phyloP scores from a whole-genome alignment of 2,797 vertebrate species.

The Neostethus bicornis region DNA sequence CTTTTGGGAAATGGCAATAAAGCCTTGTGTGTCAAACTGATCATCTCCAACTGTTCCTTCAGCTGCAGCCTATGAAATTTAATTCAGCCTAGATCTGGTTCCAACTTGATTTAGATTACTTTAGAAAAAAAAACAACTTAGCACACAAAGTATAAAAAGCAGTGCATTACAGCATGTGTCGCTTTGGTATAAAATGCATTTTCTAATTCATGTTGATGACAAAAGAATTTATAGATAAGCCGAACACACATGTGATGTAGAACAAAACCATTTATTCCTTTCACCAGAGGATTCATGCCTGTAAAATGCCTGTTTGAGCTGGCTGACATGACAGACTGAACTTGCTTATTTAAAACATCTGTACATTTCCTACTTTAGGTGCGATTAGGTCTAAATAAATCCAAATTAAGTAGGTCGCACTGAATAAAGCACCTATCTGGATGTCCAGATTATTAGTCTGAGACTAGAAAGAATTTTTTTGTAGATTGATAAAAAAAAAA shows the following conservation, averaged over 20 bases:
- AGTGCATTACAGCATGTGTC: background rate
- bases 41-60: too few relatives aligned
- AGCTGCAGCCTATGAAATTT: too few relatives aligned
- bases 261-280: slow-evolving; percentile 67
- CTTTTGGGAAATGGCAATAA: too few relatives aligned
- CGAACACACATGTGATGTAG: slow-evolving; percentile 38
- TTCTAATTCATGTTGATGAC: slow-evolving; percentile 20
- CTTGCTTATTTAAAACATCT: slow-evolving; percentile 29
- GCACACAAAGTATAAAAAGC: slow-evolving; percentile 1
- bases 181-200: slow-evolving; percentile 14
- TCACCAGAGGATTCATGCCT: slow-evolving; percentile 31
- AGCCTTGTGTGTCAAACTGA: too few relatives aligned
- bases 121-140: background rate
- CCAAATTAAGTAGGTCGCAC: slow-evolving; percentile 6
- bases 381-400: slow-evolving; percentile 1
- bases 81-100: slow-evolving; percentile 9
- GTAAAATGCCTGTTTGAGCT: slow-evolving; percentile 28
- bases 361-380: slow-evolving; percentile 13
- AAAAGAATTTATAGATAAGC: slow-evolving; percentile 31
- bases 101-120: slow-evolving; percentile 5
- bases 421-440: slow-evolving; percentile 1
- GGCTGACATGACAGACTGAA: slow-evolving; percentile 26
- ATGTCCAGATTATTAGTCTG: slow-evolving; percentile 41
- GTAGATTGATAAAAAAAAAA: slow-evolving; percentile 39
- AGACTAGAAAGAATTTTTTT: slow-evolving; percentile 19